A percentile compares a stretch with the other conserved stretches of the same genome.
Evolutionary conservation across 2,888 invertebrate species (phyloP).

Genomic region (Diogma glabrata): DNA sequence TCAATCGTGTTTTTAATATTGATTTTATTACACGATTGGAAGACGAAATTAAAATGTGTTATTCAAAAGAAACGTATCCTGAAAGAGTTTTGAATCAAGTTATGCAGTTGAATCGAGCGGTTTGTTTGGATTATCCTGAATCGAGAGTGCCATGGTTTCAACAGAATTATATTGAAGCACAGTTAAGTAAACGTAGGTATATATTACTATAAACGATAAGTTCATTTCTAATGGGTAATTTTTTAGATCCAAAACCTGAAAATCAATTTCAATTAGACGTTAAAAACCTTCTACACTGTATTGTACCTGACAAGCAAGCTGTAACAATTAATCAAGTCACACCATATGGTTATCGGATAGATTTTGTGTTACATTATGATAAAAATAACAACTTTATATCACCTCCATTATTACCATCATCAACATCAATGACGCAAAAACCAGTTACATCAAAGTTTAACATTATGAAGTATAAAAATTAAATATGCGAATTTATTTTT

Average conservation of each 20-base stretch:
- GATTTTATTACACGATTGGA: conserved; percentile 48
- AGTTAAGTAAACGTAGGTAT: conserved; percentile 36
- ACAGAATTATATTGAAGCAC: conserved; percentile 44
- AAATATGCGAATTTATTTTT: no score
- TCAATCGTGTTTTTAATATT: conserved; percentile 45
- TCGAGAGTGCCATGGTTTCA: conserved; percentile 55
- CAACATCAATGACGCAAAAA: no score
- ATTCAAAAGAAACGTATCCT: conserved; percentile 45
- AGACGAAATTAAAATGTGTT: conserved; percentile 42
- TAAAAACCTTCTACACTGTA: conserved; percentile 21
- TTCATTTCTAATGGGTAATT: neutral
- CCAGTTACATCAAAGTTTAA: no score
- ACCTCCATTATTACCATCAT: no score
- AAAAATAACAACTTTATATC: conserved; percentile 23
- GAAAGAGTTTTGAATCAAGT: conserved; percentile 40
- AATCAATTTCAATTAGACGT: conserved; percentile 26
- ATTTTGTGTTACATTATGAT: conserved; percentile 35
- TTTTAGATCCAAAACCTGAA: conserved; percentile 18
- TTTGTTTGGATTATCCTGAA: conserved; percentile 52
- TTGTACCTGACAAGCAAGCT: conserved; percentile 27
- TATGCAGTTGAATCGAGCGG: conserved; percentile 50
- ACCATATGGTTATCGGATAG: conserved; percentile 35
- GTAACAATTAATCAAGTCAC: conserved; percentile 33
- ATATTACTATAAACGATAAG: neutral
- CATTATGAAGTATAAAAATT: no score